phyloP scores from a whole-genome alignment of 2,888 invertebrate species.

The Lepeophtheirus nordmannii region DNA sequence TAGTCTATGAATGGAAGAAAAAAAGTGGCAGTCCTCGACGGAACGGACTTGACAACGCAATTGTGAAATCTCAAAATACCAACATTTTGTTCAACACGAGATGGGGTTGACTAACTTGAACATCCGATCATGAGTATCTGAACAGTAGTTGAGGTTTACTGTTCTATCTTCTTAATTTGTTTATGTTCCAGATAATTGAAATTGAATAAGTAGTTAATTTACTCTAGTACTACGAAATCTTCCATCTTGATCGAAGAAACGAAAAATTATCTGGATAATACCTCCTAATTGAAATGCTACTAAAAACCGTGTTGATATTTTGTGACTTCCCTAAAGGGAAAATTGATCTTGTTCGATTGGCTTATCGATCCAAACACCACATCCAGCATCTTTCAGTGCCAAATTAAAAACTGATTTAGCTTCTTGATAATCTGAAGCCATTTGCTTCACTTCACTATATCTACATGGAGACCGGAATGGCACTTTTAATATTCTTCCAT shows the following conservation, averaged over 20 bases:
- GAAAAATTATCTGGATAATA: too few relatives aligned
- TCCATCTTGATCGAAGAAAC: too few relatives aligned
- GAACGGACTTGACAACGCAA: background rate
- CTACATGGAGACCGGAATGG: background rate
- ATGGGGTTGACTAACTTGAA: too few relatives aligned
- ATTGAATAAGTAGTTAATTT: too few relatives aligned
- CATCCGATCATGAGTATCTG: too few relatives aligned
- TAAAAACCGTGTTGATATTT: constrained; percentile 4
- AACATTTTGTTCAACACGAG: constrained; percentile 2
- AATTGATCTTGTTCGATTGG: constrained; percentile 84
- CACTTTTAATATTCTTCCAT: background rate
- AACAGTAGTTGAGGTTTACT: too few relatives aligned
- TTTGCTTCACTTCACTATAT: constrained; percentile 42
- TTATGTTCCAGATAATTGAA: too few relatives aligned
- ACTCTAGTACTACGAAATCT: too few relatives aligned
- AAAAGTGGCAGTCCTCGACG: too few relatives aligned
- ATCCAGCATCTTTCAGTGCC: constrained; percentile 62
- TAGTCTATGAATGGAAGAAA: too few relatives aligned
- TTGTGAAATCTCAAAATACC: constrained; percentile 8
- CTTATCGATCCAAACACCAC: constrained; percentile 79
- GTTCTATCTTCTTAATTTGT: too few relatives aligned
- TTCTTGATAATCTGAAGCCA: constrained; percentile 24
- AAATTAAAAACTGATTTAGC: constrained; percentile 60
- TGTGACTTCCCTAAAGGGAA: constrained; percentile 15
- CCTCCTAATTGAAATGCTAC: too few relatives aligned